phyloP scores from a whole-genome alignment of 2,797 vertebrate species.

The Coendou prehensilis region DNA sequence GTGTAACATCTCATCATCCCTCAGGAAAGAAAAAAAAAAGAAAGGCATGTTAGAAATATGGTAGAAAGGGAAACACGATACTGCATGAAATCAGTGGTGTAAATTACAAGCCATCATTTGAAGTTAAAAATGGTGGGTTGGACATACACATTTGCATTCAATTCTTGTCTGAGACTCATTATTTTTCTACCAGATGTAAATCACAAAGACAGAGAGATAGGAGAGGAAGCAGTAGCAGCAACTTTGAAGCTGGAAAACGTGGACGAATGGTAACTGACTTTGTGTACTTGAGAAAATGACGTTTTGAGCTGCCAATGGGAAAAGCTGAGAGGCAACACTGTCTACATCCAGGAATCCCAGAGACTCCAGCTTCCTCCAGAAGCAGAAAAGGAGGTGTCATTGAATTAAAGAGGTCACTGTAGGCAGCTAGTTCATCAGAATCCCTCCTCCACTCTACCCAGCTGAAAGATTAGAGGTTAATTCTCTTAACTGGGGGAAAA shows the following conservation, averaged over 20 bases:
- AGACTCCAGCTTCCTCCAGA: neutral
- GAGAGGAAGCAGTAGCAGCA: neutral
- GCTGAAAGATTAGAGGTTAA: neutral
- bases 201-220: neutral
- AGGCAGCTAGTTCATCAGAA: neutral
- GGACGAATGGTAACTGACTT: neutral
- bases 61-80: constrained; percentile 43
- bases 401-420: no score
- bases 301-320: neutral
- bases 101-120: constrained; percentile 37
- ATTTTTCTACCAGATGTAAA: neutral
- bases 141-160: neutral
- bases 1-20: neutral
- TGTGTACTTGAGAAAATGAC: neutral
- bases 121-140: constrained; percentile 26
- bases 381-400: neutral
- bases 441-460: no score
- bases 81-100: constrained; percentile 36
- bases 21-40: neutral
- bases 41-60: constrained; percentile 2
- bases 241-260: neutral
- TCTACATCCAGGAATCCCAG: neutral
- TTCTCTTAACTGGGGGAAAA: neutral
- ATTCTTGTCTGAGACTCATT: neutral
- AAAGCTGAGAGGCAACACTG: neutral